Percentiles rank a stretch among this genome's conserved stretches.
These are phyloP conservation scores for Molossus alvarezi DNA, from an alignment of 2,797 vertebrate species.

Conservation along the genomic window DNA sequence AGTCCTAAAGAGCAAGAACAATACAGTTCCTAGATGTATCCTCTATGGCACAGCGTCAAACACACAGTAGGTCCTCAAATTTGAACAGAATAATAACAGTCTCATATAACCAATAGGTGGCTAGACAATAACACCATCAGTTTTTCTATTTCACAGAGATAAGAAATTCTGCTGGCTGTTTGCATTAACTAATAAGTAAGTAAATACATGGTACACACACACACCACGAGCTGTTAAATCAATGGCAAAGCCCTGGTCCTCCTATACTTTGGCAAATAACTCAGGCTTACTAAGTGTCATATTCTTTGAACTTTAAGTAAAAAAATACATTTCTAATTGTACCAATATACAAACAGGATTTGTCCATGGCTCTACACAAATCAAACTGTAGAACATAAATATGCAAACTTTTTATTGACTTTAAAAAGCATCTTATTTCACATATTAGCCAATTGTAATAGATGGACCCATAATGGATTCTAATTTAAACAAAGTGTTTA, in stretches of 20 bases:
- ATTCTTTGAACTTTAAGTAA: conserved; percentile 27
- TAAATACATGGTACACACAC: not conserved
- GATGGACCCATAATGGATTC: not conserved
- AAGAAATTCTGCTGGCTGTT: not conserved
- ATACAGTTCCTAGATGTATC: not conserved
- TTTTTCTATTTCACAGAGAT: conserved; percentile 24
- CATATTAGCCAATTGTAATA: not conserved
- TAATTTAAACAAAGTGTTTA: conserved; percentile 44
- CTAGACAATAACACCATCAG: not conserved
- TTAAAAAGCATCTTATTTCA: conserved; percentile 51
- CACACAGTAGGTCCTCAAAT: not conserved
- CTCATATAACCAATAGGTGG: not conserved
- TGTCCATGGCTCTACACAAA: not conserved
- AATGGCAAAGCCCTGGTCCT: not conserved
- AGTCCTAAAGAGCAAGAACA: not conserved
- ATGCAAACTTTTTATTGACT: not conserved
- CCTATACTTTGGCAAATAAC: conserved; percentile 27
- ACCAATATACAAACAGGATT: conserved; percentile 15
- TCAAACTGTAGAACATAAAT: conserved; percentile 26
- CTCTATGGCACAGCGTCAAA: not conserved
- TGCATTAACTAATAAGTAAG: conserved; percentile 6
- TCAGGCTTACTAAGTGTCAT: not conserved
- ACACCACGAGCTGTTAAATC: not conserved
- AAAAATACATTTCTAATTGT: conserved; percentile 61
- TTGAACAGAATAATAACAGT: not conserved